Conservation (phyloP, 2,888 invertebrate species). For the Idaea dimidiata region DNA sequence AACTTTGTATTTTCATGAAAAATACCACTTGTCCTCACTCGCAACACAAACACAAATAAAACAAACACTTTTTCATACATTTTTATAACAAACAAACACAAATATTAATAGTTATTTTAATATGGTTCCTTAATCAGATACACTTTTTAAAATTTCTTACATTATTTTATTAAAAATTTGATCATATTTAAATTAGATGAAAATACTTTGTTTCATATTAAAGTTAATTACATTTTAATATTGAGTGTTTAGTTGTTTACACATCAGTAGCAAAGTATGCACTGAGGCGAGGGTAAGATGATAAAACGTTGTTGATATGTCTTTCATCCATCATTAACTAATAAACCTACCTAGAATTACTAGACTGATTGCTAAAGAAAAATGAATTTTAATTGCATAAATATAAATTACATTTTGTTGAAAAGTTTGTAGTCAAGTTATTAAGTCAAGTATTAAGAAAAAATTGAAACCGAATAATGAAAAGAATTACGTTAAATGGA, state of each 20-base stretch:
- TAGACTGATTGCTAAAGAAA: background rate
- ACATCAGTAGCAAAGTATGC: background rate
- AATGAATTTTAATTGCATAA: background rate
- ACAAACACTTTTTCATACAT: background rate
- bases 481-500: too few species aligned
- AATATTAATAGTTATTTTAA: too few species aligned
- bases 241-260: background rate
- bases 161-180: background rate
- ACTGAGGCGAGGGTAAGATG: background rate
- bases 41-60: slow-evolving; percentile 14
- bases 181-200: background rate
- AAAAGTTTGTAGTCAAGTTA: too few species aligned
- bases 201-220: background rate
- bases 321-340: background rate
- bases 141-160: background rate
- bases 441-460: too few species aligned
- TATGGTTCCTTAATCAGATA: background rate
- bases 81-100: background rate
- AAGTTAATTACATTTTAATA: background rate
- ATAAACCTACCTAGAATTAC: background rate
- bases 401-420: too few species aligned
- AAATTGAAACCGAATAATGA: too few species aligned
- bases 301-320: background rate
- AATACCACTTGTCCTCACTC: slow-evolving; percentile 35
- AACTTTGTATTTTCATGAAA: slow-evolving; percentile 55